Base-by-base conservation (phyloP, 2,797 vertebrate species). In the Ateles fusciceps region DNA sequence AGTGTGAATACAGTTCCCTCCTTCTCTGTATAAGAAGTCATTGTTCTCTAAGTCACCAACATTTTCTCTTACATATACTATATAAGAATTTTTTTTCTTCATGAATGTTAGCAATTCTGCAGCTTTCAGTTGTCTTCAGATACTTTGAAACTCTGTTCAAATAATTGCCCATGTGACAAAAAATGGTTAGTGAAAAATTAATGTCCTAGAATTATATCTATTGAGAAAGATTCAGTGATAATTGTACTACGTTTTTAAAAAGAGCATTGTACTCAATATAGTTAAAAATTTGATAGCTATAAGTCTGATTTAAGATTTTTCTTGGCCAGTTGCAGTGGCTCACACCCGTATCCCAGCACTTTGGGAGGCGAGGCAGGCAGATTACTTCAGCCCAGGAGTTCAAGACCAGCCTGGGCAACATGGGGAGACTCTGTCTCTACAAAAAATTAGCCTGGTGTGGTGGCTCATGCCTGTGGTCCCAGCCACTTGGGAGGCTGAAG, bases 81-180 rank as follows among this genome's bases (percentile, higher is more conserved):
- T 50, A 17, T 21, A 44, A 78, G 24, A 92, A 14, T 39, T 50
- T 89, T 81, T 81, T 88, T 75, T 50, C 79, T 94, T 90, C 6
- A 1, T 79, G 72, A 28, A n/a, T 85, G 30, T 76, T 80, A 75
- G 52, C 30, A 12, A 72, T 71, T 64, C n/a, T 88, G 50, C 76
- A 81, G 44, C 87, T 95, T 96, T 95, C 55, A 22, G 6, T 36
- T 88, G 46, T 96, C 95, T 97, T 95, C 72, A 92, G 36, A 94
- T 84, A 57, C 83, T 97, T 89, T 95, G 85, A 96, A 95, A 95
- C 57, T 86, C 55, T 68, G 84, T 97, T 92, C 75, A 72, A 28
- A 28, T 90, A 87, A 80, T 95, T 95, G 71, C 61, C 64, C 90
- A 79, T 61, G 68, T 86, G 92, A 85, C 52, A 92, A 88, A 85